phyloP scores from a whole-genome alignment of 2,888 invertebrate genomes.

The Drosophila silvestris region DNA sequence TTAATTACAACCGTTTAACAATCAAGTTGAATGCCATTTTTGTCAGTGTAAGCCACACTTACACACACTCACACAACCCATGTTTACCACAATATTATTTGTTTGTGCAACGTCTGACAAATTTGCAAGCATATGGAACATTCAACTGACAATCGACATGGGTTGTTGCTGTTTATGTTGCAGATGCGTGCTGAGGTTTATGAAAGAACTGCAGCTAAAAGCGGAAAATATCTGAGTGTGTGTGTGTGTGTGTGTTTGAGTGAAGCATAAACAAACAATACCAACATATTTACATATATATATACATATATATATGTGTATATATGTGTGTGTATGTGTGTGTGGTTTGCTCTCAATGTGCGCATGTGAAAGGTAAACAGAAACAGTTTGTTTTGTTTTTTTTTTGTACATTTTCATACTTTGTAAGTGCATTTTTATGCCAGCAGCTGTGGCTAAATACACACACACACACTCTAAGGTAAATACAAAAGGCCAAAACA shows the following conservation, averaged over 20 bases:
- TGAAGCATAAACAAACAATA: constrained; percentile 39
- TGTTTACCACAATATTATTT: constrained; percentile 27
- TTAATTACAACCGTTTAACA: not conserved
- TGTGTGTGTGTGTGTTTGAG: constrained; percentile 21
- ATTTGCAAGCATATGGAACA: constrained; percentile 37
- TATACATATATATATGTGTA: not conserved
- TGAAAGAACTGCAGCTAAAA: constrained; percentile 28
- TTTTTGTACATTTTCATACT: constrained; percentile 17
- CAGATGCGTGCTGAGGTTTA: constrained; percentile 22
- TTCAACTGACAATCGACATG: constrained; percentile 5
- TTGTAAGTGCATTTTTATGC: constrained; percentile 61
- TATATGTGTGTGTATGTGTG: not conserved
- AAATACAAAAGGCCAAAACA: constrained; percentile 44
- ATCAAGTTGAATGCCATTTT: not conserved
- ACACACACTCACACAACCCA: not conserved
- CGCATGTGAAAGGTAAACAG: constrained; percentile 71
- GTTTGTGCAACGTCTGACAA: constrained; percentile 22
- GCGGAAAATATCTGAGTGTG: constrained; percentile 23
- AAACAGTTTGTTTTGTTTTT: constrained; percentile 33
- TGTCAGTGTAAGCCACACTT: constrained; percentile 25
- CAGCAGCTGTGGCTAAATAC: constrained; percentile 40
- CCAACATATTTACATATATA: not conserved
- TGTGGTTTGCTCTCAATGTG: constrained; percentile 46
- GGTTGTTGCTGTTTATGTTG: constrained; percentile 27
- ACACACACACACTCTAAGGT: constrained; percentile 27